phyloP scores from a whole-genome alignment of 2,888 invertebrate genomes.

The Serripes groenlandicus region DNA sequence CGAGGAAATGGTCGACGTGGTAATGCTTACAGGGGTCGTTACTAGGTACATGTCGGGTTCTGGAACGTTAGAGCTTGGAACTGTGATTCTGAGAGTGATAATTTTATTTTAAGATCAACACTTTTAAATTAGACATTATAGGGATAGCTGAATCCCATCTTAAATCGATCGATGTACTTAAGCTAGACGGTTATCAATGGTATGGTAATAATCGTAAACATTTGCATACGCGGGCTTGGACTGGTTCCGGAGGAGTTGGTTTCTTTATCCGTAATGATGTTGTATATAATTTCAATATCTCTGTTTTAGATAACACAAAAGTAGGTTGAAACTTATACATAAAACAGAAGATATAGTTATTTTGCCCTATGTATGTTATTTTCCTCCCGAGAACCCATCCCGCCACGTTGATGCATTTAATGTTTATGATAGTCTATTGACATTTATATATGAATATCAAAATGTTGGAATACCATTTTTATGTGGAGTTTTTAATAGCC shows the following conservation, averaged over 20 bases:
- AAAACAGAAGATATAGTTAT: too few relatives aligned
- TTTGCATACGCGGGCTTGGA: too few relatives aligned
- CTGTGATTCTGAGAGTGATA: neutral
- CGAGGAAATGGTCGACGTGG: too few relatives aligned
- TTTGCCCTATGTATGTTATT: too few relatives aligned
- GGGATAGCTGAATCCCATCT: slow-evolving; percentile 10
- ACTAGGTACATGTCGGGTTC: slow-evolving; percentile 25
- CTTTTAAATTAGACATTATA: neutral
- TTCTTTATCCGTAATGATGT: slow-evolving; percentile 27
- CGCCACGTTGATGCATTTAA: too few relatives aligned
- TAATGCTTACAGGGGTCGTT: neutral
- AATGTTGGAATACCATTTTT: too few relatives aligned
- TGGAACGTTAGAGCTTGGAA: slow-evolving; percentile 16
- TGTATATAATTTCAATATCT: neutral
- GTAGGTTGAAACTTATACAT: slow-evolving; percentile 2
- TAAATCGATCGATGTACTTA: neutral
- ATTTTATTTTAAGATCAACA: slow-evolving; percentile 1
- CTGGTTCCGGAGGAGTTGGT: slow-evolving; percentile 36
- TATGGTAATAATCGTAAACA: slow-evolving; percentile 32
- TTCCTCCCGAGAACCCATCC: too few relatives aligned
- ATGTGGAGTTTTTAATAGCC: too few relatives aligned
- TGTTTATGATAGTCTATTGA: too few relatives aligned
- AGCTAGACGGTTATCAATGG: neutral
- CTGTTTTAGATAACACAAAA: neutral
- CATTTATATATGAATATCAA: too few relatives aligned